Conservation (phyloP, 2,113 vertebrate genomes). For the Rhea pennata region DNA sequence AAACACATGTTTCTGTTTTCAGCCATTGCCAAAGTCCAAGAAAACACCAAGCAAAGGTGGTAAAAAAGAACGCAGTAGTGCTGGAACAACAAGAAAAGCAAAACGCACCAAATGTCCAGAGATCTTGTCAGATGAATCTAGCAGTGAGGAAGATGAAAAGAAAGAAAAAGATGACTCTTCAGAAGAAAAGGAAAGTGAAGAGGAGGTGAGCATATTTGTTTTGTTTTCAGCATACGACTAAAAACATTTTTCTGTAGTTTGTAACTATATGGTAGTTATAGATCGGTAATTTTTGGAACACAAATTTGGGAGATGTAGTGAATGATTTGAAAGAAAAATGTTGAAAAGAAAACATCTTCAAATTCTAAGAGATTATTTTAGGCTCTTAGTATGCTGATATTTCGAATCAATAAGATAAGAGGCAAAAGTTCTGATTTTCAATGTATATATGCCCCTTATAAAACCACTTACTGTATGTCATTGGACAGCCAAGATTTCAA, state of each 20-base stretch:
- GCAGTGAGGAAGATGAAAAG: conserved; percentile 89
- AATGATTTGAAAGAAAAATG: background rate
- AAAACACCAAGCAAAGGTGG: conserved; percentile 80
- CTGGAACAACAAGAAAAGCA: conserved; percentile 81
- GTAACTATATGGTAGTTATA: background rate
- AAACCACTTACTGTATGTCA: accelerated
- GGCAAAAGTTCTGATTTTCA: background rate
- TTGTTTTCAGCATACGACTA: background rate
- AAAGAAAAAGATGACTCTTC: conserved; percentile 84
- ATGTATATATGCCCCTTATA: background rate
- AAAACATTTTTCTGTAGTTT: background rate
- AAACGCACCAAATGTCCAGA: conserved; percentile 89
- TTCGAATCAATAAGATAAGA: background rate
- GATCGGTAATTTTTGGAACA: background rate
- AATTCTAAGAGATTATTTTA: background rate
- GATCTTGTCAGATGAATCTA: conserved; percentile 93
- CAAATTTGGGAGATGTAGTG: background rate
- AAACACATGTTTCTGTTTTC: background rate
- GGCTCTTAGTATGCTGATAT: background rate
- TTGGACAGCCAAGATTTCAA: background rate
- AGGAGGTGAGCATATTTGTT: conserved; percentile 67
- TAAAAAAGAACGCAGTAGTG: conserved; percentile 82
- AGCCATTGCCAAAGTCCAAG: conserved; percentile 82
- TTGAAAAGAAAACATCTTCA: background rate
- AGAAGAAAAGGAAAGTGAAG: conserved; percentile 83